Evolutionary conservation across 2,888 invertebrate species (phyloP).

Genomic region (Polydrusus pterygomalis): DNA sequence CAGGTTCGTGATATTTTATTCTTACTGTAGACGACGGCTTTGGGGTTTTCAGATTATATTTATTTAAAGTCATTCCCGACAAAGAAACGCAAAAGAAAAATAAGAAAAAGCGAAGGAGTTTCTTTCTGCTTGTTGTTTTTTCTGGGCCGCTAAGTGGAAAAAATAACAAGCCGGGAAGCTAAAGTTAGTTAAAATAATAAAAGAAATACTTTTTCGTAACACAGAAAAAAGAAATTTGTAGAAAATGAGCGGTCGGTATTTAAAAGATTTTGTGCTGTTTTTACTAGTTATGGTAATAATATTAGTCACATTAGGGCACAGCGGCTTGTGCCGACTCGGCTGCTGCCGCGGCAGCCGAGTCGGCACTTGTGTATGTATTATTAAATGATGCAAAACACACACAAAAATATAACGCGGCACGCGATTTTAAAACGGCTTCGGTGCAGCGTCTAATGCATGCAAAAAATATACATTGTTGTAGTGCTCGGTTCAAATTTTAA

Average conservation of each 20-base stretch:
- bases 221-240: background rate
- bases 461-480: no score
- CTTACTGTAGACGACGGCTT: slow-evolving; percentile 33
- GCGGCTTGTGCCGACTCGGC: no score
- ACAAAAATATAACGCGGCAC: no score
- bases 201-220: slow-evolving; percentile 28
- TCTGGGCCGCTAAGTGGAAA: slow-evolving; percentile 50
- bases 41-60: slow-evolving; percentile 47
- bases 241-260: background rate
- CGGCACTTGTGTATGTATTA: no score
- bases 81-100: slow-evolving; percentile 49
- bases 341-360: no score
- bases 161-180: slow-evolving; percentile 41
- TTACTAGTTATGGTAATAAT: no score
- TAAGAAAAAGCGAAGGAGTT: slow-evolving; percentile 43
- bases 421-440: no score
- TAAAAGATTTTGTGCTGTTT: background rate
- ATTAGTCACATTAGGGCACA: background rate
- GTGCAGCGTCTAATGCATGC: no score
- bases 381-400: no score
- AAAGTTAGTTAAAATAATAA: slow-evolving; percentile 44
- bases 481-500: no score
- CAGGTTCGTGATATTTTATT: slow-evolving; percentile 47
- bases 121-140: slow-evolving; percentile 42
- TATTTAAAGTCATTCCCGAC: slow-evolving; percentile 47